Conservation (phyloP, 2,888 invertebrate genomes). For the Gandaritis pyraliata region DNA sequence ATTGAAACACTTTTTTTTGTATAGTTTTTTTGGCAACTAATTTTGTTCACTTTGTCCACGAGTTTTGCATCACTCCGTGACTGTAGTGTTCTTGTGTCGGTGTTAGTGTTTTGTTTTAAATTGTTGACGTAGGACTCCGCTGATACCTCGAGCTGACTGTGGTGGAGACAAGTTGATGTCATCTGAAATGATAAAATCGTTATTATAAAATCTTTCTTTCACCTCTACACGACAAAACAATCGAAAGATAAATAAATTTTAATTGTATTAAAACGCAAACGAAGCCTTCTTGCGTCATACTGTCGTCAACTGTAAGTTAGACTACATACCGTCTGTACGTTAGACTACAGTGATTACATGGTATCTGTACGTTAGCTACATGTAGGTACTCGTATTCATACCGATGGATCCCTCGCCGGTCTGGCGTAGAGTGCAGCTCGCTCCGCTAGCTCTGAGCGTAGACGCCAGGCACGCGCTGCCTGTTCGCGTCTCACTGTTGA, state of each 20-base stretch:
- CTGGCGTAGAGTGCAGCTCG: constrained; percentile 72
- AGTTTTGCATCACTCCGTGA: constrained; percentile 36
- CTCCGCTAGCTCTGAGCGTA: constrained; percentile 70
- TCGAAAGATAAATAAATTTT: too few species aligned
- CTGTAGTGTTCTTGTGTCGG: constrained; percentile 41
- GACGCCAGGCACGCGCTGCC: constrained; percentile 72
- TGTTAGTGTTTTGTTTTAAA: constrained; percentile 44
- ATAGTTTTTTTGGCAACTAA: constrained; percentile 64
- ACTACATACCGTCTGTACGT: too few species aligned
- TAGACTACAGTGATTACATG: too few species aligned
- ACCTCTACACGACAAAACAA: too few species aligned
- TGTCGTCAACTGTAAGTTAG: too few species aligned
- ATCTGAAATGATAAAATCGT: constrained; percentile 53
- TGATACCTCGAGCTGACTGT: constrained; percentile 74
- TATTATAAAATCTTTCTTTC: too few species aligned
- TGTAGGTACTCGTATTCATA: background rate
- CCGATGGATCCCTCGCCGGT: constrained; percentile 44
- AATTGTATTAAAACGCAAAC: too few species aligned
- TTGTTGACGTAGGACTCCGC: constrained; percentile 50
- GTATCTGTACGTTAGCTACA: too few species aligned
- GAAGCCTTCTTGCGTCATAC: too few species aligned
- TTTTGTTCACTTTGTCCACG: constrained; percentile 46
- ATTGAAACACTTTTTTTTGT: constrained; percentile 69
- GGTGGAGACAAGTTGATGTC: constrained; percentile 76
- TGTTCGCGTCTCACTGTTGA: constrained; percentile 54